phyloP scores from a whole-genome alignment of 2,797 vertebrate genomes.

The Aphelocoma californica region DNA sequence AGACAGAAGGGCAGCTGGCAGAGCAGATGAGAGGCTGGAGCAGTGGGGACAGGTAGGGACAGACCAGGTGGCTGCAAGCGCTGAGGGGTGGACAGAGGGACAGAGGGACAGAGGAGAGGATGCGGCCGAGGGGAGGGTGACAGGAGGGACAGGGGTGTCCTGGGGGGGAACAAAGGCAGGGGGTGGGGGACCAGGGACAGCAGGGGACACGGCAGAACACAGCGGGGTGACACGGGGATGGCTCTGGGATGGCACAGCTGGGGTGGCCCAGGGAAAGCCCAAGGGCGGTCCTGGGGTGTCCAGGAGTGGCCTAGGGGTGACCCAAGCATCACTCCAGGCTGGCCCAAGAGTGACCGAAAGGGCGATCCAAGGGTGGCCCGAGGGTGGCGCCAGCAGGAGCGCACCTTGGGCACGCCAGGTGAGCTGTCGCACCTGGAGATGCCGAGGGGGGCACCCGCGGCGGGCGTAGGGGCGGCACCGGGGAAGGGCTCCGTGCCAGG shows the following conservation, averaged over 20 bases:
- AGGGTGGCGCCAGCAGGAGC: not conserved
- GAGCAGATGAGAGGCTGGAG: not conserved
- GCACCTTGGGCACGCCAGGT: not conserved
- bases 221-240: not conserved
- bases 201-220: not conserved
- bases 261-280: no score
- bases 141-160: not conserved
- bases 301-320: not conserved
- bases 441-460: not conserved
- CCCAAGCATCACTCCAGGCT: no score
- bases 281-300: not conserved
- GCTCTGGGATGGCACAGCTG: not conserved
- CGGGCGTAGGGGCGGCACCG: not conserved
- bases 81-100: not conserved
- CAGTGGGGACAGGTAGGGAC: not conserved
- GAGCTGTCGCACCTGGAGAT: not conserved
- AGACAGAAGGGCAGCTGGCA: not conserved
- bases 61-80: not conserved
- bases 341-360: not conserved
- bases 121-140: not conserved
- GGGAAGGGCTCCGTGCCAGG: not conserved
- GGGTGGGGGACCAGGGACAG: not conserved
- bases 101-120: not conserved
- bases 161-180: not conserved
- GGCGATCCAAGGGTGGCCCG: no score